phyloP scores from a whole-genome alignment of 2,113 vertebrate species.

The Micronisus gabar region DNA sequence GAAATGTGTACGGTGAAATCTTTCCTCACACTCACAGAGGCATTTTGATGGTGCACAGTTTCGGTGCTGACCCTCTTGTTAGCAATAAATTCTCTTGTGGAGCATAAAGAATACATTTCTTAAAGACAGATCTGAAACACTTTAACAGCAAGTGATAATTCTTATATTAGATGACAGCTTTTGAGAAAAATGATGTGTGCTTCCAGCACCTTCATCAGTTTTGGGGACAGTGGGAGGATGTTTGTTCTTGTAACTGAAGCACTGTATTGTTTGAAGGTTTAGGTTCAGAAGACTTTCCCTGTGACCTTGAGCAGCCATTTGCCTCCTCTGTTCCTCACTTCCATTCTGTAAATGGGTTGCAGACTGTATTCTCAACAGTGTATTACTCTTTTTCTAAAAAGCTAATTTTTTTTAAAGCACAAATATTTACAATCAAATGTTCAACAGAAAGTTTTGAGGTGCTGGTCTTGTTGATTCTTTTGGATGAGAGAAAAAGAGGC shows the following conservation, averaged over 20 bases:
- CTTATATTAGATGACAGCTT: background rate
- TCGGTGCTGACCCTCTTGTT: background rate
- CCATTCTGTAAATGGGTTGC: background rate
- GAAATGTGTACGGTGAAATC: background rate
- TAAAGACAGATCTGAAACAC: background rate
- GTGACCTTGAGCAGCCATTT: background rate
- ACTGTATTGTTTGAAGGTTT: background rate
- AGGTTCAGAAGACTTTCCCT: background rate
- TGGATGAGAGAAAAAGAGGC: background rate
- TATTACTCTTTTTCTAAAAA: background rate
- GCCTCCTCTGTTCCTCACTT: background rate
- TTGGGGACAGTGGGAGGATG: background rate
- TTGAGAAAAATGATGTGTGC: background rate
- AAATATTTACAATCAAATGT: background rate
- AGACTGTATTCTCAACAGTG: background rate
- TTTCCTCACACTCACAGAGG: background rate
- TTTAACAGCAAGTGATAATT: slow-evolving; percentile 20
- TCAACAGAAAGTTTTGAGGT: background rate
- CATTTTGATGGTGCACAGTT: background rate
- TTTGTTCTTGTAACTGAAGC: background rate
- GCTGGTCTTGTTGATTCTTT: background rate
- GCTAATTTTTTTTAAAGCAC: background rate
- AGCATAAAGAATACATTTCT: background rate
- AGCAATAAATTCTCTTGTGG: background rate
- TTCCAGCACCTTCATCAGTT: background rate